Evolutionary conservation across 30 jellyfish, hydroid and myxozoan genomes (phyloP).

Genomic region (Aurelia sp.): DNA sequence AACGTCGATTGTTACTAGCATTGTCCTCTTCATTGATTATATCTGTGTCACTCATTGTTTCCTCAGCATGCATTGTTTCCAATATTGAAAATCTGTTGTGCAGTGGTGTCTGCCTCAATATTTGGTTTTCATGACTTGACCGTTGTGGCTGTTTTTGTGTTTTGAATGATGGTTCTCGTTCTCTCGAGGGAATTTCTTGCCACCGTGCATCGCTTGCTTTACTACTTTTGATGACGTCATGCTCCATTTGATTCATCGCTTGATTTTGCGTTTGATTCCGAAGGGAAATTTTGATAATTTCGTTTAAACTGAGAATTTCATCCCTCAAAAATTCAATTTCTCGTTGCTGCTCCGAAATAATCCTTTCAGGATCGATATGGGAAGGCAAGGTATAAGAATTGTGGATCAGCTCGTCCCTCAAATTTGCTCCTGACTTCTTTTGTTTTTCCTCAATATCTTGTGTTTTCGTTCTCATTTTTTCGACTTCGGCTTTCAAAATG

Average conservation of each 20-base stretch:
- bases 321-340: slow-evolving; percentile 43
- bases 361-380: neutral
- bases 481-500: too few relatives aligned
- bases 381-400: too few relatives aligned
- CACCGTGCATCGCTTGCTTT: slow-evolving; percentile 14
- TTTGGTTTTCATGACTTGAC: slow-evolving; percentile 12
- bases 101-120: slow-evolving; percentile 26
- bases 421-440: too few relatives aligned
- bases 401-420: too few relatives aligned
- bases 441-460: too few relatives aligned
- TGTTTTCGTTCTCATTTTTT: too few relatives aligned
- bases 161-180: neutral
- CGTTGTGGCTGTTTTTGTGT: slow-evolving; percentile 7
- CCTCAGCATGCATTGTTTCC: slow-evolving; percentile 34
- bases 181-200: neutral
- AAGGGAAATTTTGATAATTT: neutral
- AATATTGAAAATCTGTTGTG: slow-evolving; percentile 22
- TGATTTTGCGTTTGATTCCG: too few relatives aligned
- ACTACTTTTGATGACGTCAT: slow-evolving; percentile 24
- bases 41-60: slow-evolving; percentile 34
- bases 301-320: slow-evolving; percentile 26
- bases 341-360: slow-evolving; percentile 27
- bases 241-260: slow-evolving; percentile 11
- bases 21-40: slow-evolving; percentile 25
- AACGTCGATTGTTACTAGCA: slow-evolving; percentile 13